Evolutionary conservation across 2,888 invertebrate species (phyloP).

Genomic region (Netelia fuscicornis): DNA sequence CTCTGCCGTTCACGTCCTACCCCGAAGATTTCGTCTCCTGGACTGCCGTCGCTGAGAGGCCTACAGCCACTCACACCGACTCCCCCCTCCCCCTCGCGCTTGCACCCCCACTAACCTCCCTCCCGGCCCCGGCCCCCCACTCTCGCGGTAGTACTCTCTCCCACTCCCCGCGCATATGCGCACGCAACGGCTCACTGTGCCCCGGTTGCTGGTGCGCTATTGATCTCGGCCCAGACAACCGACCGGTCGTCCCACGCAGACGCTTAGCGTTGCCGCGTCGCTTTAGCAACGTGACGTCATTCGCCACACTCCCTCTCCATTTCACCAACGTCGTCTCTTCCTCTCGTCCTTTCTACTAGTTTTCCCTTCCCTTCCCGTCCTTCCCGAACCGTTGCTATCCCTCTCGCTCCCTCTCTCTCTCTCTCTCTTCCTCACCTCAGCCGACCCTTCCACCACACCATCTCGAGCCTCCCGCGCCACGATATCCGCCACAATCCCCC

Average conservation of each 20-base stretch:
- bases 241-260: slow-evolving; percentile 83
- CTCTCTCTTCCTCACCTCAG: background rate
- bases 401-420: background rate
- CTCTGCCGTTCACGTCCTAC: slow-evolving; percentile 76
- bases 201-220: slow-evolving; percentile 84
- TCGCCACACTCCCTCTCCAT: slow-evolving; percentile 72
- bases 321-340: slow-evolving; percentile 28
- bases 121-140: slow-evolving; percentile 71
- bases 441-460: slow-evolving; percentile 40
- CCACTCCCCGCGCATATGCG: slow-evolving; percentile 27
- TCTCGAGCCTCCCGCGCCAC: slow-evolving; percentile 41
- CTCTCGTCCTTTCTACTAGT: slow-evolving; percentile 22
- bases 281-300: slow-evolving; percentile 85
- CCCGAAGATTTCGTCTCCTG: slow-evolving; percentile 83
- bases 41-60: slow-evolving; percentile 81
- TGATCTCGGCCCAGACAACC: slow-evolving; percentile 83
- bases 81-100: slow-evolving; percentile 17
- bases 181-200: slow-evolving; percentile 8
- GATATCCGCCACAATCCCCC: slow-evolving; percentile 40
- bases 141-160: slow-evolving; percentile 12
- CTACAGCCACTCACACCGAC: slow-evolving; percentile 80
- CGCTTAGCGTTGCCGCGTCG: slow-evolving; percentile 84
- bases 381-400: slow-evolving; percentile 19
- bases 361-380: background rate
- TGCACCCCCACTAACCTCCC: background rate